These are phyloP conservation scores for Eira barbara DNA, from an alignment of 2,113 vertebrate genomes.

Conservation along the genomic window DNA sequence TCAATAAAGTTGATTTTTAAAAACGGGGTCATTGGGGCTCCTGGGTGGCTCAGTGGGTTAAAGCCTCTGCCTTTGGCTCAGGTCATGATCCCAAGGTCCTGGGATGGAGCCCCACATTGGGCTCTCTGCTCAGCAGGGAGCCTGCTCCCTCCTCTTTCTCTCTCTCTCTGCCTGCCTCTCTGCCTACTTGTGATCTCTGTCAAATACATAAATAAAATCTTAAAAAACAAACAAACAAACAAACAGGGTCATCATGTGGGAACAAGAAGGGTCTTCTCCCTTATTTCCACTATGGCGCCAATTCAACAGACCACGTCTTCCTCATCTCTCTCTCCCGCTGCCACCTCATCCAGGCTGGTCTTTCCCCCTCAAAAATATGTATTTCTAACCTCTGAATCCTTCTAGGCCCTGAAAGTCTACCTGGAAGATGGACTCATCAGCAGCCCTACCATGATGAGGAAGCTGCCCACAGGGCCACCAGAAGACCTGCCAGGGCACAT, in stretches of 20 bases:
- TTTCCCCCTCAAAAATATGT: background rate
- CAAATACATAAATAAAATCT: no score
- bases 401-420: background rate
- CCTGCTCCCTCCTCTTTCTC: no score
- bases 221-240: no score
- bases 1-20: background rate
- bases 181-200: no score
- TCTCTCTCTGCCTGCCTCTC: no score
- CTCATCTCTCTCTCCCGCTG: background rate
- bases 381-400: background rate
- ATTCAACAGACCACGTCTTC: background rate
- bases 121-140: no score
- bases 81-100: no score
- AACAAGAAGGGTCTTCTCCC: background rate
- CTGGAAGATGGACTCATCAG: background rate
- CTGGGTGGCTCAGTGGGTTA: no score
- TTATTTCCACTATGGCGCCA: background rate
- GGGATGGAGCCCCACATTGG: no score
- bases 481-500: background rate
- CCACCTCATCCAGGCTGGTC: background rate
- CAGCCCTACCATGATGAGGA: background rate
- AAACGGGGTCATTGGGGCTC: background rate
- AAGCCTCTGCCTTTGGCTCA: no score
- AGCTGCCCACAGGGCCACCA: background rate
- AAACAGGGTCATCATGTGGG: background rate